Base-by-base conservation (phyloP, 2,113 vertebrate genomes). In the Enhydra lutris region DNA sequence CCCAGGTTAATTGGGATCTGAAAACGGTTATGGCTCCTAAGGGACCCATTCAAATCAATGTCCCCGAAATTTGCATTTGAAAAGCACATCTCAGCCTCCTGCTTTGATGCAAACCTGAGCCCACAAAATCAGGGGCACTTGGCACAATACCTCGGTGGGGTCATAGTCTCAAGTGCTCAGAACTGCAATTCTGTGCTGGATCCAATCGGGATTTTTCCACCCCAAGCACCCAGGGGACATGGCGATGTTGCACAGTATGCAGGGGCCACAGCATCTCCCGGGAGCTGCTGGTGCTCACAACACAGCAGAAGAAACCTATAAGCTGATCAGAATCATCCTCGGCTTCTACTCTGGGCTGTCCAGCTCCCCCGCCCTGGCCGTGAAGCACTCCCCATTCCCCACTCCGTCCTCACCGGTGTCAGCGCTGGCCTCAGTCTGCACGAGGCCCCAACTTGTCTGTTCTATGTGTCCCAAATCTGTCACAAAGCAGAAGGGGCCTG, bases 401-500 rank as follows among this genome's bases (percentile, higher is more conserved):
- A 26, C 17, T 42, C 39, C 0, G 0, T 8, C 23, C 2, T 14
- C 45, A 59, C 36, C 13, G 34, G 82, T 8, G 0, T 57, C 63
- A 42, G 69, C 1, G 3, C 45, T 26, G 39, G 63, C 45, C 80
- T 59, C 0, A 0, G 89, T 73, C n/a, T 78, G 74, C 2, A 42
- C 47, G 26, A 79, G 73, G 80, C n/a, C 82, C n/a, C 59, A 18
- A 31, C 36, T 91, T 76, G 24, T 52, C 80, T 90, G 39, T 85
- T 34, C 74, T 80, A 13, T 10, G 45, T 0, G 7, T 83, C 92
- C 95, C 90, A 57, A 94, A 98, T 98, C 94, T 84, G 89, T 96
- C 97, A 97, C 52, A 57, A 83, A 88, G 87, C 80, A 83, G 73
- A 92, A 82, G 78, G 17, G 11, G 50, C 92, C 89, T 87, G 94